Evolutionary conservation across 2,797 vertebrate genomes (phyloP).

Genomic region (Sebastes wilsoni): DNA sequence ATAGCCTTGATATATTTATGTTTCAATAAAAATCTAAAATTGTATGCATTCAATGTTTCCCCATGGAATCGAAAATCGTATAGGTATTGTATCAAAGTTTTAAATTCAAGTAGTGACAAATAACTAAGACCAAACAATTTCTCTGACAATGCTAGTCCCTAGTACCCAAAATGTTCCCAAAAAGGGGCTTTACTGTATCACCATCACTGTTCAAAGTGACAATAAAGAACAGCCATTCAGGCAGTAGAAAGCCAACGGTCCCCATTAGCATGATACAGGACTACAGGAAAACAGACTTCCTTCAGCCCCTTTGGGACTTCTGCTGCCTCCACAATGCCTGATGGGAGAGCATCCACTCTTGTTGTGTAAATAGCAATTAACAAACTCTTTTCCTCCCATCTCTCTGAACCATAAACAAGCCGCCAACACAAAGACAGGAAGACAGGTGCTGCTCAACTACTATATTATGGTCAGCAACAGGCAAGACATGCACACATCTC

Average conservation of each 20-base stretch:
- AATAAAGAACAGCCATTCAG: slow-evolving; percentile 7
- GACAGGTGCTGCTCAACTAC: neutral
- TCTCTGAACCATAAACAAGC: slow-evolving; percentile 36
- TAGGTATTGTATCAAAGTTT: neutral
- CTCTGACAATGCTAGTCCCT: neutral
- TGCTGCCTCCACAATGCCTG: slow-evolving; percentile 28
- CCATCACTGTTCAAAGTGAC: neutral
- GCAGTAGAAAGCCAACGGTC: neutral
- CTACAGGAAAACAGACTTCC: slow-evolving; percentile 13
- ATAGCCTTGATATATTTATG: neutral
- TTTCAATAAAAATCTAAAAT: neutral
- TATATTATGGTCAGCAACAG: neutral
- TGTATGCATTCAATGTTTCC: neutral
- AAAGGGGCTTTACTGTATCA: neutral
- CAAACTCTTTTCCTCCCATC: slow-evolving; percentile 23
- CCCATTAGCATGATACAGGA: slow-evolving; percentile 45
- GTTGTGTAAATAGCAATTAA: slow-evolving; percentile 56
- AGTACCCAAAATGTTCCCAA: neutral
- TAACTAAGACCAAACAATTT: neutral
- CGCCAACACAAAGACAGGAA: slow-evolving; percentile 19
- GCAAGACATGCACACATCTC: neutral
- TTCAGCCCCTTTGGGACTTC: slow-evolving; percentile 6
- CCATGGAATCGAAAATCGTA: neutral
- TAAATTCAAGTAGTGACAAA: neutral
- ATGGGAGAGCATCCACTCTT: slow-evolving; percentile 22